phyloP scores from a whole-genome alignment of 2,888 invertebrate species.

The Stenolophus ochropezus region DNA sequence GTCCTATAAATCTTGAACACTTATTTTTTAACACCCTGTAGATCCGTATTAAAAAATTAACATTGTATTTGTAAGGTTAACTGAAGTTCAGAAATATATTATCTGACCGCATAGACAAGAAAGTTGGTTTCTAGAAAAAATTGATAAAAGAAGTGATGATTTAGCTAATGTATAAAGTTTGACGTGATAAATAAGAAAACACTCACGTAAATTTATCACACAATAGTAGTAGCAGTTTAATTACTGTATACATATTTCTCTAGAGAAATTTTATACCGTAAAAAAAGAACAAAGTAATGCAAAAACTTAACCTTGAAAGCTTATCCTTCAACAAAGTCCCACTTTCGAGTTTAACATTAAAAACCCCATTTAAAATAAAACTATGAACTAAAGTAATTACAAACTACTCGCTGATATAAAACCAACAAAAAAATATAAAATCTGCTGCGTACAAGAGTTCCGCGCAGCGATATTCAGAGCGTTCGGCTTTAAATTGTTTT shows the following conservation, averaged over 20 bases:
- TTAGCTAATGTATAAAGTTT: neutral
- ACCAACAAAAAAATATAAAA: neutral
- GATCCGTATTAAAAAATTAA: too few species aligned
- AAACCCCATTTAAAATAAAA: neutral
- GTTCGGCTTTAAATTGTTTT: constrained; percentile 39
- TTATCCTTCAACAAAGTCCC: neutral
- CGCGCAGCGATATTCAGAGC: neutral
- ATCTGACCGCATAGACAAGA: too few species aligned
- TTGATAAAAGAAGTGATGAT: too few species aligned
- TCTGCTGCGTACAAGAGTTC: neutral
- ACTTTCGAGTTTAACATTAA: neutral
- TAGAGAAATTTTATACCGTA: neutral
- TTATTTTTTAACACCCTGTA: too few species aligned
- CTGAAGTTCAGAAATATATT: too few species aligned
- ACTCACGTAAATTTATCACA: neutral
- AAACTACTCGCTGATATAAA: neutral
- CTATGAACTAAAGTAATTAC: neutral
- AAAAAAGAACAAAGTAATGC: neutral
- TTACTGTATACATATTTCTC: neutral
- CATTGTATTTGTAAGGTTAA: too few species aligned
- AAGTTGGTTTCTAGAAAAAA: too few species aligned
- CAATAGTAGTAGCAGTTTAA: neutral
- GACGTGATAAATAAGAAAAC: neutral
- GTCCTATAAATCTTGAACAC: too few species aligned
- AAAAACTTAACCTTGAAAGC: neutral